A percentile compares a stretch with the other conserved stretches of the same genome.
Conservation (phyloP, 2,113 vertebrate species). For the Martes martes region DNA sequence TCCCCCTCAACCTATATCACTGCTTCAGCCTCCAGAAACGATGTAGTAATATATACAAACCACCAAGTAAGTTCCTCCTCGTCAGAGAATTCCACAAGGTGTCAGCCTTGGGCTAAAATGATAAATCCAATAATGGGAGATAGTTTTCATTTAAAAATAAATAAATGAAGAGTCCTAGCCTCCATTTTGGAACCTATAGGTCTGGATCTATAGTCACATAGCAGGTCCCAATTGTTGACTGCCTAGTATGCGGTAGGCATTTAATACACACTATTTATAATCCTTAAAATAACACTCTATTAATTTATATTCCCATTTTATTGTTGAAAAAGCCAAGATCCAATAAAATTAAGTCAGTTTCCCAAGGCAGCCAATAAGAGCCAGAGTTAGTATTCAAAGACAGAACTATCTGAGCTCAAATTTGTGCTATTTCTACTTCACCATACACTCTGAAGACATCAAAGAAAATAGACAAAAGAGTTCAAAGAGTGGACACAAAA, state of each 20-base stretch:
- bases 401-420: background rate
- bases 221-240: background rate
- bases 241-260: background rate
- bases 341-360: background rate
- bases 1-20: background rate
- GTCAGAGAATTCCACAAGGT: conserved; percentile 69
- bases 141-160: background rate
- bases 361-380: background rate
- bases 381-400: background rate
- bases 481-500: background rate
- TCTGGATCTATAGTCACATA: background rate
- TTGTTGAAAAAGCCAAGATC: background rate
- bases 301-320: background rate
- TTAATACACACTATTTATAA: background rate
- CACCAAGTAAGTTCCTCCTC: background rate
- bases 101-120: conserved; percentile 55
- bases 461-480: background rate
- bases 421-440: background rate
- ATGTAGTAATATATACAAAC: background rate
- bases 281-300: background rate
- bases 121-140: background rate
- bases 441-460: background rate
- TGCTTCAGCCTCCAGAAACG: background rate
- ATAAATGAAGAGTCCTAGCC: background rate
- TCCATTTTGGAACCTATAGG: background rate